Evolutionary conservation across 2,113 vertebrate genomes (phyloP).

Genomic region (Pedetes capensis): DNA sequence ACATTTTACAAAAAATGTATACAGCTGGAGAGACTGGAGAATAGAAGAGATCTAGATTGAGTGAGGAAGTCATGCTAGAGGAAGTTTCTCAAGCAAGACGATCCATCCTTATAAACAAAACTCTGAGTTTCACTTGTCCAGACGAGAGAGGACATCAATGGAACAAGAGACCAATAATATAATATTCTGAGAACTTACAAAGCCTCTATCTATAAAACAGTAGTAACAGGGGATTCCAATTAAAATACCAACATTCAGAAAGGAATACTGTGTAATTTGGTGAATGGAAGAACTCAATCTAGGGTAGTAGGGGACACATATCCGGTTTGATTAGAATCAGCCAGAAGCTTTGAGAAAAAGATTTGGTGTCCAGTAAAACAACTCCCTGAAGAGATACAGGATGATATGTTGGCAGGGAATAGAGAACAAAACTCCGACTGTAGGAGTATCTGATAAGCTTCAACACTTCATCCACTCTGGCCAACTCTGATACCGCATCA

Average conservation of each 20-base stretch:
- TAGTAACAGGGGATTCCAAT: not conserved
- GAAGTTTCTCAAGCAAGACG: not conserved
- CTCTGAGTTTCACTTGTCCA: not conserved
- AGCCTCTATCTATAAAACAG: constrained; percentile 15
- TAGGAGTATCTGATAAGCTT: not conserved
- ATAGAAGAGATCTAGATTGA: not conserved
- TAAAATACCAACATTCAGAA: not conserved
- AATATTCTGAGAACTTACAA: constrained; percentile 19
- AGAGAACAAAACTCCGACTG: not conserved
- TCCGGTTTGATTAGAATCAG: constrained; percentile 5
- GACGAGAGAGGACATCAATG: not conserved
- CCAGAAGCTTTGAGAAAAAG: constrained; percentile 47
- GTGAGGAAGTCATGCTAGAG: not conserved
- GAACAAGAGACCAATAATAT: not conserved
- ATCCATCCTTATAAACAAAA: constrained; percentile 20
- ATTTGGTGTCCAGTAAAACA: not conserved
- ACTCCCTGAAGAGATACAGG: not conserved
- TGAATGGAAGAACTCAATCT: constrained; percentile 37
- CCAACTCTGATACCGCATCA: not conserved
- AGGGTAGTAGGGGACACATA: not conserved
- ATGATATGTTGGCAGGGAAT: not conserved
- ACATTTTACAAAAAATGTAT: not conserved
- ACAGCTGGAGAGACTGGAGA: not conserved
- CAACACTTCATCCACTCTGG: not conserved
- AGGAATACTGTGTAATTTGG: not conserved